Evolutionary conservation across 2,797 vertebrate genomes (phyloP), one percentile per base, ranked within the genome.

Genomic region (Hafferia zeledoni): DNA sequence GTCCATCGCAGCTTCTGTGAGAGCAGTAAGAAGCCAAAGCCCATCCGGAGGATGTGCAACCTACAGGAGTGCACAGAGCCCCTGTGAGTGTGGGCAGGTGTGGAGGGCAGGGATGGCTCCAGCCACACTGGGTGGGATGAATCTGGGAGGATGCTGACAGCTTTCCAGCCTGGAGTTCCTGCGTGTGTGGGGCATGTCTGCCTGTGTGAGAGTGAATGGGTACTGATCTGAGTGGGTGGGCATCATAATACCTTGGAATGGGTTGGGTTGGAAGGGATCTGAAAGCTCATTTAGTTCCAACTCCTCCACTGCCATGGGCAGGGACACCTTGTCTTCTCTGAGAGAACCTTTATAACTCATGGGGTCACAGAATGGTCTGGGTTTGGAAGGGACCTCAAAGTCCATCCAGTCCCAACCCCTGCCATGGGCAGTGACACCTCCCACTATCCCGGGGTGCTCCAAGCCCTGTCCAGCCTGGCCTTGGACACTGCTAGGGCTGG

Each of bases 21-120:
- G n/a, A 96, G 98, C 94, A 98, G 94, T 95, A 99, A 99, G 93
- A 99, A 99, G 90, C 99, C 99, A 0, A 99, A 99, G 94, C 99
- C 99, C 39, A 99, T 99, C 83, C 98, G 99, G 8, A 98, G 99
- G 60, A 99, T 99, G 98, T 99, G 99, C 84, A 99, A 99, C 91
- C 98, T 99, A 8, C 99, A 99, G 67, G 99, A 99, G 68, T 99
- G 99, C 93, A 99, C 98, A 0, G 98, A 99, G 92, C 99, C 99
- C 5, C 98, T 99, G 99, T 99, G 97, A 99, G 99, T 98, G 31
- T 1, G 10, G 10, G 22, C 19, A 9, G 1, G 55, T 30, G 19
- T 0, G 0, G n/a, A 27, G 64, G 31, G 65, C 57, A n/a, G 52
- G 65, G 30, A 28, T 35, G 23, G 30, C 46, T 47, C 17, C 15